Evolutionary conservation across 2,888 invertebrate species (phyloP).

Genomic region (Zootermopsis nevadensis): DNA sequence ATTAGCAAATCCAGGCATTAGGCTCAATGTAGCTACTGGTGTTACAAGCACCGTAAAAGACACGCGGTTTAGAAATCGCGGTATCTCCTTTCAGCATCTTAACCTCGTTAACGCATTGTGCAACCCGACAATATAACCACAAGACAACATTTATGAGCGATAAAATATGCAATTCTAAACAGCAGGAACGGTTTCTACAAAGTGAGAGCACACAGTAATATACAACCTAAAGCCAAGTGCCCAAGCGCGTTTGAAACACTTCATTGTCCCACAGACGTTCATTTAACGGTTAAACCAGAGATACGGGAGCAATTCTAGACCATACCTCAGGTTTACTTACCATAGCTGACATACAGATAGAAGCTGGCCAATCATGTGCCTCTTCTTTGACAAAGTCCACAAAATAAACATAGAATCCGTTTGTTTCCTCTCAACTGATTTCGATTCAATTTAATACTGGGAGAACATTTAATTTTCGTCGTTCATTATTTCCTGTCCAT

Average conservation of each 20-base stretch:
- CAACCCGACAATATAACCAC: not conserved
- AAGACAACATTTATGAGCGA: not conserved
- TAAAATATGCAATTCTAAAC: not conserved
- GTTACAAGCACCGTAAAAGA: not conserved
- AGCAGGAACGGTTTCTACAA: not conserved
- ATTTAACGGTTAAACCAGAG: not conserved
- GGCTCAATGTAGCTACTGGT: not conserved
- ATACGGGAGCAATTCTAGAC: too few relatives aligned
- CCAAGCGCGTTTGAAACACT: not conserved
- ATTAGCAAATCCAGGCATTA: too few relatives aligned
- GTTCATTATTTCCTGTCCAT: too few relatives aligned
- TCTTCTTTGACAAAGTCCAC: too few relatives aligned
- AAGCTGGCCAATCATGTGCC: too few relatives aligned
- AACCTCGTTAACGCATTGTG: not conserved
- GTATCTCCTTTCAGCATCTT: constrained; percentile 1
- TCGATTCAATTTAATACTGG: too few relatives aligned
- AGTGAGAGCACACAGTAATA: not conserved
- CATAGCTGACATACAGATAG: too few relatives aligned
- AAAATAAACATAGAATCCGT: too few relatives aligned
- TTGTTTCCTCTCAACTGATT: too few relatives aligned
- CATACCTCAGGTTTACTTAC: too few relatives aligned
- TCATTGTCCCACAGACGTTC: not conserved
- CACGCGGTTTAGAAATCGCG: not conserved
- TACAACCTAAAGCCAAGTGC: not conserved
- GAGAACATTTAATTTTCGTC: too few relatives aligned